Conservation (phyloP, 2,888 invertebrate genomes). For the Agrochola macilenta region DNA sequence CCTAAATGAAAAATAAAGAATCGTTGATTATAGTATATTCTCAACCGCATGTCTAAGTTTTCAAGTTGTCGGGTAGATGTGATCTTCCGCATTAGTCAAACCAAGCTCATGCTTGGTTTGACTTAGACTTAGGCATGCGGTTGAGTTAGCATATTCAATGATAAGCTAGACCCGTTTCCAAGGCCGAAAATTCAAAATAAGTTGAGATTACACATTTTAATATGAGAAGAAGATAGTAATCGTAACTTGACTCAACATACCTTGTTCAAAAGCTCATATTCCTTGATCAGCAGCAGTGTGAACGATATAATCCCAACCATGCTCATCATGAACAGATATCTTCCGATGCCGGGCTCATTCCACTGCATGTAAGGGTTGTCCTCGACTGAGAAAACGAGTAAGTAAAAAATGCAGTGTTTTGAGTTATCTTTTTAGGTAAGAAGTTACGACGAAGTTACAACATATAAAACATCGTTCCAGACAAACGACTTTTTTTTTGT, state of each 20-base stretch:
- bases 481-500: neutral
- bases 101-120: too few relatives aligned
- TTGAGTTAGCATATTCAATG: neutral
- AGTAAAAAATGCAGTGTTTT: neutral
- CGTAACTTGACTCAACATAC: constrained; percentile 67
- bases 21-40: neutral
- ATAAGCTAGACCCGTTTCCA: neutral
- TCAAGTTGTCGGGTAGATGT: too few relatives aligned
- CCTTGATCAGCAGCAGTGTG: constrained; percentile 91
- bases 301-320: constrained; percentile 91
- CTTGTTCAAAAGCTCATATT: constrained; percentile 90
- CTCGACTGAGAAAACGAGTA: constrained; percentile 76
- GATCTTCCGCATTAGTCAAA: too few relatives aligned
- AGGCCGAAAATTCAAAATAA: neutral
- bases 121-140: neutral
- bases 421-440: neutral
- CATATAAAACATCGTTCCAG: constrained; percentile 14
- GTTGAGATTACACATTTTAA: neutral
- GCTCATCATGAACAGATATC: constrained; percentile 92
- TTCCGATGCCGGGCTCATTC: constrained; percentile 93
- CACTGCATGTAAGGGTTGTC: constrained; percentile 91
- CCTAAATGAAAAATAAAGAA: constrained; percentile 62
- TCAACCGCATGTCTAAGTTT: too few relatives aligned
- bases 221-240: neutral
- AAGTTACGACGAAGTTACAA: constrained; percentile 20